Base-by-base conservation (phyloP, 2,797 vertebrate genomes). In the Kryptolebias ocellatus region DNA sequence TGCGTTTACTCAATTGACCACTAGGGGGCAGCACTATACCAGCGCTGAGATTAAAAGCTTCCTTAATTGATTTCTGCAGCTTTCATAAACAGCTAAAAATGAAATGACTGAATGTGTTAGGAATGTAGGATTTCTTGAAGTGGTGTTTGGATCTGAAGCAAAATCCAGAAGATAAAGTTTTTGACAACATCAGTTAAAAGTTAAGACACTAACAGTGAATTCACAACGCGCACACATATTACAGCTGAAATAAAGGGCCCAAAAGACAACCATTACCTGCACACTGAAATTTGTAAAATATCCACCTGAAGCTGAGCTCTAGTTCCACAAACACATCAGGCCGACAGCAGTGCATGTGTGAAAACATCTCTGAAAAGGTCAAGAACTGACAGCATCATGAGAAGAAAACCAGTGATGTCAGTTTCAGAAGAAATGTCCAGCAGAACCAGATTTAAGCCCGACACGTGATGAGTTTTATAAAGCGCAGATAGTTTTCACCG, bases 1-100 rank as follows among this genome's bases (percentile, higher is more conserved):
- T n/a, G 5, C 1, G 5, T 15, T 37, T 55, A 39, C 2, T 18
- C 4, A 47, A n/a, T 46, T 6, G 1, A 58, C 72, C 89, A 86
- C 76, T 60, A 85, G 90, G 55, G 68, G 66, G 84, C 74, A 76
- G 63, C 69, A 74, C 52, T 64, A 11, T 8, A 49, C 74, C 61
- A 72, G 47, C 17, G 52, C 51, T 45, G 34, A 57, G 53, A n/a
- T n/a, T 7, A 10, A 11, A 12, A 61, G 20, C 20, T 24, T 24
- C 20, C 20, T 24, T 24, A 28, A 8, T 28, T 53, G 14, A 29
- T 14, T 17, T 15, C 27, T 37, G 53, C 9, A 39, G 12, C 17
- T 34, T 42, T 27, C 20, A 7, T 4, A 6, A 50, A 15, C 16
- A 27, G 5, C 49, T 10, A n/a, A 27, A 20, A 2, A 18, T 5